phyloP scores from a whole-genome alignment of 2,113 vertebrate species.

The Clupea harengus region DNA sequence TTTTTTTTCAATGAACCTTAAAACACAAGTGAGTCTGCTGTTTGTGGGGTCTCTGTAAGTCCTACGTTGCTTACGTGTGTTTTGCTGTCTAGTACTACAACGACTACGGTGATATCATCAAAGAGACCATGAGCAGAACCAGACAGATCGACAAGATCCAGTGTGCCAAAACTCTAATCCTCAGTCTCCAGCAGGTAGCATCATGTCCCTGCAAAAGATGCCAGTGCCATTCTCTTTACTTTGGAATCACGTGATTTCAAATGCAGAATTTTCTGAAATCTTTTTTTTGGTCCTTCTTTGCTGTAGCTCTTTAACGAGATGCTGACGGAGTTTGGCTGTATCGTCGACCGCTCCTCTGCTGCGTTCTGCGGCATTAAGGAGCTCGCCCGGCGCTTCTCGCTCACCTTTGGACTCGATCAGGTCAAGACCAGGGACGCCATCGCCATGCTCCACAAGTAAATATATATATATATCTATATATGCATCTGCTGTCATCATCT shows the following conservation, averaged over 20 bases:
- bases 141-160: constrained; percentile 98
- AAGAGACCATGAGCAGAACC: constrained; percentile 99
- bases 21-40: background rate
- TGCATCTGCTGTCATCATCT: background rate
- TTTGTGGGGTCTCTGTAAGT: background rate
- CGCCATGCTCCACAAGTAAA: constrained; percentile 99
- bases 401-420: constrained; percentile 97
- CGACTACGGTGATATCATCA: constrained; percentile 98
- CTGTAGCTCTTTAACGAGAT: constrained; percentile 96
- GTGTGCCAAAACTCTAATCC: constrained; percentile 97
- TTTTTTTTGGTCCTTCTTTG: background rate
- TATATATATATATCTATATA: background rate
- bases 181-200: constrained; percentile 96
- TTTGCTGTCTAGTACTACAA: constrained; percentile 89
- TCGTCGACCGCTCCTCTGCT: constrained; percentile 92
- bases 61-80: constrained; percentile 1
- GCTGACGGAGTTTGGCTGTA: constrained; percentile 93
- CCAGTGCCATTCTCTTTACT: background rate
- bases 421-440: constrained; percentile 98
- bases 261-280: background rate
- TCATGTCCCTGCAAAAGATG: background rate
- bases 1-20: too few species aligned
- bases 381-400: constrained; percentile 93
- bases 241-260: background rate
- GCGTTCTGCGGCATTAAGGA: constrained; percentile 97